A percentile compares a stretch with the other conserved stretches of the same genome.
Conservation (phyloP, 1,140 invertebrate species). For the Acyrthosiphon pisum region DNA sequence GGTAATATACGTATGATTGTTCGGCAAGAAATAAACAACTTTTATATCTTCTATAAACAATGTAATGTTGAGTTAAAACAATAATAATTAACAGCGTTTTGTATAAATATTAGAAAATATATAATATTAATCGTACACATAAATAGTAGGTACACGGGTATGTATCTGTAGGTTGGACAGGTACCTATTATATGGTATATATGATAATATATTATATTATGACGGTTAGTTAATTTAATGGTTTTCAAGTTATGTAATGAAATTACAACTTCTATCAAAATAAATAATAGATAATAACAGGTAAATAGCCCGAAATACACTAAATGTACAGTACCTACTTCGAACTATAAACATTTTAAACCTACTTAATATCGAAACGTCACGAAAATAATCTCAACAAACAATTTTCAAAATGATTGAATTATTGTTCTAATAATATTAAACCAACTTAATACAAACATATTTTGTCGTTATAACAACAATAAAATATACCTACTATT, state of each 20-base stretch:
- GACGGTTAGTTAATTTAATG: not conserved
- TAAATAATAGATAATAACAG: not conserved
- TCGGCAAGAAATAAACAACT: not conserved
- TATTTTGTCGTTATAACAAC: not conserved
- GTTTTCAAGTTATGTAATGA: not conserved
- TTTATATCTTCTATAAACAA: not conserved
- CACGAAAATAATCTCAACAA: not conserved
- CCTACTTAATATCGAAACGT: constrained; percentile 1
- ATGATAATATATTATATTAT: not conserved
- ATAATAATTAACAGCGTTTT: not conserved
- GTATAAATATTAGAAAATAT: not conserved
- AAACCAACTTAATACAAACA: not conserved
- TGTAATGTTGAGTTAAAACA: not conserved
- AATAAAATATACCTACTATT: not conserved
- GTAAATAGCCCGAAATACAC: not conserved
- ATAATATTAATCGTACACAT: not conserved
- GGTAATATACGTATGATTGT: not conserved
- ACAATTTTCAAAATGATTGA: not conserved
- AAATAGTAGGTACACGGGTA: not conserved
- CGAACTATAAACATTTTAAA: not conserved
- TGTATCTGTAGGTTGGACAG: not conserved
- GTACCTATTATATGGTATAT: not conserved
- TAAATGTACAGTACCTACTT: not conserved
- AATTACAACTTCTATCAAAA: not conserved
- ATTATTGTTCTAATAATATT: constrained; percentile 10